Evolutionary conservation across 2,888 invertebrate genomes (phyloP), one percentile per base, ranked within the genome.

Genomic region (Mesorhabditis spiculigera): DNA sequence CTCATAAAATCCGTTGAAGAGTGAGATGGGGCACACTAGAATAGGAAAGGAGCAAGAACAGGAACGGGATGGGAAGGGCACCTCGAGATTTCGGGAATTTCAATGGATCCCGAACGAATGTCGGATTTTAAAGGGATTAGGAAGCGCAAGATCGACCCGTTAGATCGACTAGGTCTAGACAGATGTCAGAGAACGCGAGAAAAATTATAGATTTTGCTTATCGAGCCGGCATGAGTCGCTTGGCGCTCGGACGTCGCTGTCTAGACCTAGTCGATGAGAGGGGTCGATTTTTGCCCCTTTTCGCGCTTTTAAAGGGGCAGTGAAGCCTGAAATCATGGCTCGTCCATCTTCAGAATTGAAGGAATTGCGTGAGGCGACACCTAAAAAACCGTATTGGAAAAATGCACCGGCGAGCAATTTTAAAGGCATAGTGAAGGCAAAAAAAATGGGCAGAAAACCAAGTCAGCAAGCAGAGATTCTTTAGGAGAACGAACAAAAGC

Each of bases 1-100:
- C 58, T 50, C 58, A 50, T 50, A 50, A 50, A 50, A 50, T 50
- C 58, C 58, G n/a, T 50, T 50, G 58, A 50, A 50, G n/a, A 50
- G 58, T 50, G 3, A 50, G 58, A 50, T 13, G 58, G n/a, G 58
- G 58, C n/a, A n/a, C n/a, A n/a, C 8, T 13, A 13, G 58, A 50
- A 50, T 50, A 2, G 58, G n/a, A 50, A 50, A 50, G 13, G 50
- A 13, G n/a, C 10, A 50, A 50, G 58, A 50, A 50, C 8, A 50
- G 3, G n/a, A 50, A 50, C 8, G n/a, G 58, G 58, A n/a, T 10
- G n/a, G 58, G n/a, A 50, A 3, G 58, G 10, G 8, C n/a, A 13
- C 1, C n/a, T 10, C 58, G n/a, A 50, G n/a, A 50, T 2, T 50
- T n/a, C 8, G 58, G n/a, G n/a, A n/a, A 50, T 50, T 50, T 50